Conservation (phyloP, 2,113 vertebrate species). For the Antennarius striatus region DNA sequence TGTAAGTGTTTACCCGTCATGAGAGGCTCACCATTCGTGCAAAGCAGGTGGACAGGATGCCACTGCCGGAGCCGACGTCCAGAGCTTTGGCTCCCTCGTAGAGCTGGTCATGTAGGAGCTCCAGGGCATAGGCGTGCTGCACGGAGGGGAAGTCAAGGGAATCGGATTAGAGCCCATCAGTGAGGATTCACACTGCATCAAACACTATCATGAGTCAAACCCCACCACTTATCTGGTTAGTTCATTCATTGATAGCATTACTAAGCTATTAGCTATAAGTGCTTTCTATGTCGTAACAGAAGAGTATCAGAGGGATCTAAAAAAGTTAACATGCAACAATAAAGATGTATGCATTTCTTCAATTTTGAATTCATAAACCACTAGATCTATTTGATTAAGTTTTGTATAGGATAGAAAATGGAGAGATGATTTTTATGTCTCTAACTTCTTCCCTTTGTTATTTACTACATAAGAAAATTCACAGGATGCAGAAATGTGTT, state of each 20-base stretch:
- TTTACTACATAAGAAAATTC: neutral
- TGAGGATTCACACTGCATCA: neutral
- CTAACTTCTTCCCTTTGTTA: neutral
- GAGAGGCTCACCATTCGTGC: slow-evolving; percentile 92
- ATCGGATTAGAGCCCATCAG: slow-evolving; percentile 21
- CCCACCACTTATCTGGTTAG: neutral
- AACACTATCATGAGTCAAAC: neutral
- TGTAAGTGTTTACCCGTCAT: slow-evolving; percentile 43
- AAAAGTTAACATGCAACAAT: slow-evolving; percentile 1
- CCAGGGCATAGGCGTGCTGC: slow-evolving; percentile 96
- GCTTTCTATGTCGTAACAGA: neutral
- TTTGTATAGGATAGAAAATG: neutral
- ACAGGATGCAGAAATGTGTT: neutral
- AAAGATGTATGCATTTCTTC: neutral
- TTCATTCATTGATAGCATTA: too few species aligned
- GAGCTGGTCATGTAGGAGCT: slow-evolving; percentile 94
- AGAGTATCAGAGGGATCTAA: neutral
- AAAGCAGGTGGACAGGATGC: slow-evolving; percentile 96
- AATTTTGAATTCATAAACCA: too few species aligned
- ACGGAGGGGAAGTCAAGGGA: neutral
- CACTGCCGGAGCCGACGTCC: slow-evolving; percentile 97
- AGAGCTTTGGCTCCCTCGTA: slow-evolving; percentile 96
- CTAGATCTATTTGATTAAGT: too few species aligned
- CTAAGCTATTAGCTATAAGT: neutral
- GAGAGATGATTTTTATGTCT: neutral